Base-by-base conservation (phyloP, 2,113 vertebrate species). In the Ammodytes dubius region DNA sequence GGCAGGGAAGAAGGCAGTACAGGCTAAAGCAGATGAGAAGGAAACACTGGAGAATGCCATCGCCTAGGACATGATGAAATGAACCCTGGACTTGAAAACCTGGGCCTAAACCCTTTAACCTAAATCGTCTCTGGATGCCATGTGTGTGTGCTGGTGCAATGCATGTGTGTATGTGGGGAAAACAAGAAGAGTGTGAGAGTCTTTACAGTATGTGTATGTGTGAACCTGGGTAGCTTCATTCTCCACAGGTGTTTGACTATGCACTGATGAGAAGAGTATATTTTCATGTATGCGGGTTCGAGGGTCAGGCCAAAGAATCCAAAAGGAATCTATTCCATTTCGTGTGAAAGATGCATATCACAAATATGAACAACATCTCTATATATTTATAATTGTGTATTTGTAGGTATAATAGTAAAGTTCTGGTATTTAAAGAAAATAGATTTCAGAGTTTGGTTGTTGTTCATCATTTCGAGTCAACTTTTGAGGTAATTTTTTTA, bases 1-100 rank as follows among this genome's bases (percentile, higher is more conserved):
- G 47, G 91, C 87, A 0, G 81, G 53, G 27, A 76, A 78, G 81
- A 74, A 54, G 6, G 79, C 88, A 27, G 89, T 86, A 85, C 88
- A 89, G 7, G 86, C 89, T 76, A 87, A 68, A 53, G 81, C 88
- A 0, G 94, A 94, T 65, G 95, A 95, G 13, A 98, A 97, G 74
- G 95, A 96, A 74, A 92, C 89, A 0, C 88, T 95, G 12, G 95
- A 95, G 80, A 93, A 93, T 1, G 94, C 96, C 58, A 84, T 94
- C 64, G 95, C 96, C 49, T 98, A 90, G 77, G 91, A 96, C 49
- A 37, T 2, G 49, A 60, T 37, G 42, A 86, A 37, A 52, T 14
- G 27, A 76, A 79, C 64, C 63, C 59, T 46, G 70, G 76, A 87
- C 71, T 67, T 80, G 4, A 60, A 88, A 88, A 85, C 68, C 72